These are phyloP conservation scores for Eilema depressum DNA, from an alignment of 2,888 invertebrate species.

Conservation along the genomic window DNA sequence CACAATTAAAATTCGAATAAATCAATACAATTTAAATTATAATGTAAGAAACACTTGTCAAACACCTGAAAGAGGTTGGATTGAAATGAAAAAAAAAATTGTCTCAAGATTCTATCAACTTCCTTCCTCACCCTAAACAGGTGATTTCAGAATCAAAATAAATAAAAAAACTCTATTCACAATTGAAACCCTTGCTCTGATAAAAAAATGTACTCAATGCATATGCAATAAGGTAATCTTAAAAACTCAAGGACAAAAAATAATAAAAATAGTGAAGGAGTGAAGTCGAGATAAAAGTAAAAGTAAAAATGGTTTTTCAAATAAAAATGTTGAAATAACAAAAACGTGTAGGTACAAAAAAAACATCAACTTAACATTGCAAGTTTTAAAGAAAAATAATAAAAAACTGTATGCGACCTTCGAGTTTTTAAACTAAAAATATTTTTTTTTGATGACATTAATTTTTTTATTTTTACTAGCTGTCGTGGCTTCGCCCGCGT, in stretches of 20 bases:
- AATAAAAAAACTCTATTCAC: constrained; percentile 67
- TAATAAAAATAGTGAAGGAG: constrained; percentile 62
- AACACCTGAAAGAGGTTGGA: constrained; percentile 48
- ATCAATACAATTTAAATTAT: constrained; percentile 11
- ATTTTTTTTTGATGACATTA: not conserved
- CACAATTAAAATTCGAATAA: not conserved
- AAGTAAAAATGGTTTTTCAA: constrained; percentile 31
- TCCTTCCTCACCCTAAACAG: constrained; percentile 80
- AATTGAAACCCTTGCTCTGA: constrained; percentile 72
- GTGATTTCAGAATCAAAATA: constrained; percentile 65
- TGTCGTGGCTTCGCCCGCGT: too few relatives aligned
- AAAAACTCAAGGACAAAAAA: constrained; percentile 63
- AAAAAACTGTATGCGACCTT: not conserved
- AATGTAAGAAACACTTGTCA: constrained; percentile 49
- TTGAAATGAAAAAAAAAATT: constrained; percentile 49
- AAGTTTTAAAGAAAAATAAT: not conserved
- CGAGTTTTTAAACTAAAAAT: too few relatives aligned
- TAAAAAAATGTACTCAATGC: constrained; percentile 64
- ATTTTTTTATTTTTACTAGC: too few relatives aligned
- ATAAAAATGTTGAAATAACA: constrained; percentile 11
- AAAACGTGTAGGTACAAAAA: too few relatives aligned
- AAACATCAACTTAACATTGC: not conserved
- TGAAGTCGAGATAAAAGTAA: constrained; percentile 32
- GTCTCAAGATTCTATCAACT: constrained; percentile 63
- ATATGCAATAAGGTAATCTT: constrained; percentile 51